A percentile compares a stretch with the other conserved stretches of the same genome.
These are phyloP conservation scores for Lycaon pictus DNA, from an alignment of 2,113 vertebrate genomes.

Conservation along the genomic window DNA sequence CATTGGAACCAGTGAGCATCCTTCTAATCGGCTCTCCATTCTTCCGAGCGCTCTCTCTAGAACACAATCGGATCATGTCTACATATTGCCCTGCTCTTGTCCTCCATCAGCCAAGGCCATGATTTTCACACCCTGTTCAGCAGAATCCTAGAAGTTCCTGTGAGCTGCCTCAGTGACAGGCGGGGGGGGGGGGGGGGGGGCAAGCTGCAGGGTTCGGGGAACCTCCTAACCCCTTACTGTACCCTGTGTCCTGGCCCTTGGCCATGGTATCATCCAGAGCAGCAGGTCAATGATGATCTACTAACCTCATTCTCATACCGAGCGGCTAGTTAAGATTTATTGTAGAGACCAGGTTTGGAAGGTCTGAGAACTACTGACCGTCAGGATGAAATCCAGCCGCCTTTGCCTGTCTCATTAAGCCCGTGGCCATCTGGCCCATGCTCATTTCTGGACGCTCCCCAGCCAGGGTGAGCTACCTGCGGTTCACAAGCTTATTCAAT, in stretches of 20 bases:
- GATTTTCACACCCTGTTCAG: not conserved
- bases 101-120: not conserved
- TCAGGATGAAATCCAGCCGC: not conserved
- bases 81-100: not conserved
- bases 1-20: not conserved
- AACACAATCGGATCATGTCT: not conserved
- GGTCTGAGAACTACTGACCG: conserved; percentile 14
- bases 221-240: not conserved
- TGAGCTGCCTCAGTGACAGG: not conserved
- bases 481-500: not conserved
- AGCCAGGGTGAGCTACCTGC: not conserved
- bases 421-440: conserved; percentile 61
- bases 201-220: not conserved
- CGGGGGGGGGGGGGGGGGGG: rapidly evolving
- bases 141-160: not conserved
- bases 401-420: conserved; percentile 56
- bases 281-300: not conserved
- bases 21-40: not conserved
- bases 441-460: conserved; percentile 30
- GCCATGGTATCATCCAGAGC: not conserved
- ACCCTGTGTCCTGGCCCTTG: not conserved
- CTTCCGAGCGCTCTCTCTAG: not conserved
- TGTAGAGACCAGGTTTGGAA: conserved; percentile 16
- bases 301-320: not conserved
- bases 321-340: conserved; percentile 7